phyloP scores from a whole-genome alignment of 1,140 invertebrate species.

The Atta colombica region DNA sequence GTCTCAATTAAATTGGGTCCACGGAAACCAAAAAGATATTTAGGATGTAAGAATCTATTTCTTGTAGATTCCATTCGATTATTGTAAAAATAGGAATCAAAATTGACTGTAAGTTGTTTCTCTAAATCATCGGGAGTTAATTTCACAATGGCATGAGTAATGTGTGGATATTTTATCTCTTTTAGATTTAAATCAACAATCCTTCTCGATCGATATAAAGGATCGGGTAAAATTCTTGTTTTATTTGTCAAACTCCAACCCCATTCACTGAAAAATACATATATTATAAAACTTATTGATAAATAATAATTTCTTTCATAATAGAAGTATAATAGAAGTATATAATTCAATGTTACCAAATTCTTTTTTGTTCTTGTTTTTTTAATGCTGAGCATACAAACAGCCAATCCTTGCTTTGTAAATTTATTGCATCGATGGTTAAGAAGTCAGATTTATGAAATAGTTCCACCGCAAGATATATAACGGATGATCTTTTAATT shows the following conservation, averaged over 20 bases:
- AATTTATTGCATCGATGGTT: conserved; percentile 88
- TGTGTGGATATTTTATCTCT: conserved; percentile 87
- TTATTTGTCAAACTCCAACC: conserved; percentile 89
- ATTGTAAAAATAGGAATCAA: conserved; percentile 78
- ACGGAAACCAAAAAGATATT: conserved; percentile 56
- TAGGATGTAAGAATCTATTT: conserved; percentile 49
- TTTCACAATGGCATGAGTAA: conserved; percentile 91
- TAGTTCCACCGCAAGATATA: conserved; percentile 89
- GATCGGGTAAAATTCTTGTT: conserved; percentile 87
- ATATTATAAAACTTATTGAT: conserved; percentile 7
- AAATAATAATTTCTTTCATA: conserved; percentile 1
- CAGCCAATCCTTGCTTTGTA: conserved; percentile 90
- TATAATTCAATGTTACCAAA: conserved; percentile 87
- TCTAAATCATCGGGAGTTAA: conserved; percentile 84
- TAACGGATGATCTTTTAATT: conserved; percentile 68
- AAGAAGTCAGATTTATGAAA: conserved; percentile 82
- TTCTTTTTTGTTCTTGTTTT: conserved; percentile 86
- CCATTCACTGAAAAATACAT: conserved; percentile 86
- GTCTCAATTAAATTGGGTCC: conserved; percentile 59
- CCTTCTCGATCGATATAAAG: conserved; percentile 86
- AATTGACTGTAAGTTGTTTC: conserved; percentile 76
- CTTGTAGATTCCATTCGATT: conserved; percentile 68
- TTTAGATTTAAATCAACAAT: conserved; percentile 89
- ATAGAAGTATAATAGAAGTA: background rate
- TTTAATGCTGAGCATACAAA: conserved; percentile 90